These are phyloP conservation scores for Lutraria lutraria DNA, from an alignment of 2,888 invertebrate species.

Conservation along the genomic window DNA sequence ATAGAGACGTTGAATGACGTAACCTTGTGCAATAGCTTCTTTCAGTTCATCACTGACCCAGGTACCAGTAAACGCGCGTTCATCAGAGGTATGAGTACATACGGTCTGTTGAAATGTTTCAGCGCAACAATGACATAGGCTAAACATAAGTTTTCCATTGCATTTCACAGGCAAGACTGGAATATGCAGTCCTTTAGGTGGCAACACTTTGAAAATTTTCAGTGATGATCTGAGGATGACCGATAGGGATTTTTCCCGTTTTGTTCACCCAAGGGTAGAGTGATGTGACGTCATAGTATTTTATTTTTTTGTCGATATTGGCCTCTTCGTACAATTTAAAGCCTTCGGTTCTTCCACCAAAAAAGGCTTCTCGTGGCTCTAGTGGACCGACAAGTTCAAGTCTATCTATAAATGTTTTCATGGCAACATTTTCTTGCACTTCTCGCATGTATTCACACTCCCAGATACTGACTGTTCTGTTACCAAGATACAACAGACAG, in stretches of 20 bases:
- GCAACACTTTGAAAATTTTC: slow-evolving; percentile 75
- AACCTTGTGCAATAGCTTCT: no score
- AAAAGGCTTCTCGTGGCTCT: slow-evolving; percentile 66
- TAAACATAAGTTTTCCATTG: slow-evolving; percentile 83
- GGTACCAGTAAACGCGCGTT: slow-evolving; percentile 49
- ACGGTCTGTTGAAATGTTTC: slow-evolving; percentile 35
- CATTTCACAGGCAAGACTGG: slow-evolving; percentile 80
- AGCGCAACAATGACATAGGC: slow-evolving; percentile 79
- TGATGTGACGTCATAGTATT: slow-evolving; percentile 75
- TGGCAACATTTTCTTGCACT: no score
- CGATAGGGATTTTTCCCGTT: slow-evolving; percentile 71
- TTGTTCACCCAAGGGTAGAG: slow-evolving; percentile 69
- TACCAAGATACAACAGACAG: no score
- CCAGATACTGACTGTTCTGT: no score
- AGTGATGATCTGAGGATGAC: slow-evolving; percentile 73
- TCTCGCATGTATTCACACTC: no score
- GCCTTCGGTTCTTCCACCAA: slow-evolving; percentile 78
- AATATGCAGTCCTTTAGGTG: slow-evolving; percentile 76
- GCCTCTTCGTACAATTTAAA: slow-evolving; percentile 72
- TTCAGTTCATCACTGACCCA: slow-evolving; percentile 62
- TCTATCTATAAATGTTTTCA: no score
- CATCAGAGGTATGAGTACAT: slow-evolving; percentile 47
- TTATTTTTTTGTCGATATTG: slow-evolving; percentile 64
- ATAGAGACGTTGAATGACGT: no score
- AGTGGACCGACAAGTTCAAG: no score